Evolutionary conservation across 2,888 invertebrate genomes (phyloP), one percentile per base, ranked within the genome.

Genomic region (Standfussiana lucernea): DNA sequence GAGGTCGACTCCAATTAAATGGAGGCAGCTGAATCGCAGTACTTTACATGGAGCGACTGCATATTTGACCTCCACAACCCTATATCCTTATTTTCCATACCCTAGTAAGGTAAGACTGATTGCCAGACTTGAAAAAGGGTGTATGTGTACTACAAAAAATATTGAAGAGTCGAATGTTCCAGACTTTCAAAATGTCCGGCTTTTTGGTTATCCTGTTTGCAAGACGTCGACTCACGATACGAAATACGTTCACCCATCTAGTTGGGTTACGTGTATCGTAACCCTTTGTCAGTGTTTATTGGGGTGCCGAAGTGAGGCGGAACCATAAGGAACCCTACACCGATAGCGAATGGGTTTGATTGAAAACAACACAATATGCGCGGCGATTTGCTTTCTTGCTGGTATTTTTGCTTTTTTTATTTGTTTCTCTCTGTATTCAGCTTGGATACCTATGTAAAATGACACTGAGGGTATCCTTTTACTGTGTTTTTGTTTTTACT

Each of bases 271-370:
- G 88, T 82, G 84, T 74, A 84, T 85, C 89, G 88, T 89, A 93
- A 92, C 93, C 93, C 93, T 93, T 93, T 93, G 92, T 91, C 92
- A 79, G 86, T 89, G 90, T 93, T 93, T 93, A 93, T 93, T 92
- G 92, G 91, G 92, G 91, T 87, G 78, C 88, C 64, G 75, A 83
- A 88, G 91, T 89, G 89, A 92, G 85, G 86, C 88, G 90, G 92
- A 80, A 89, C 91, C 89, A 78, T 86, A 88, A 86, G 89, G 79
- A 89, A 90, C 86, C 88, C 86, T 72, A 87, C 85, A 78, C 84
- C 82, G 85, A 83, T 82, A 83, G 45, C 76, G 75, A 89, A 88
- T 69, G 78, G 86, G 88, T 86, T 90, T 91, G 91, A 90, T 92
- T 91, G 90, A 91, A 91, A 91, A 90, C 89, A 90, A 88, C 79